Conservation (phyloP, 1,140 invertebrate genomes). For the Drosophila fuyamai region DNA sequence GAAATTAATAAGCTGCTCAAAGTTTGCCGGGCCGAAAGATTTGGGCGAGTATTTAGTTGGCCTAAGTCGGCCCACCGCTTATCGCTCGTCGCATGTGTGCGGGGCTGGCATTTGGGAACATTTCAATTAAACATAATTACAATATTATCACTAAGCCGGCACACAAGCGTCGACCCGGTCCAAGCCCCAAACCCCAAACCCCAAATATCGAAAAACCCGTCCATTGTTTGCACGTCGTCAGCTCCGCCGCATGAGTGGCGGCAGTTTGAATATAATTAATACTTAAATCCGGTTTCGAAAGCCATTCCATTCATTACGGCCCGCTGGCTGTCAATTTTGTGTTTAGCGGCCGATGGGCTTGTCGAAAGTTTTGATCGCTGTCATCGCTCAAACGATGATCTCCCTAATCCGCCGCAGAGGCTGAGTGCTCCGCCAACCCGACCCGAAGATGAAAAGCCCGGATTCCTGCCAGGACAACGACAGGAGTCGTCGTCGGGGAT, state of each 20-base stretch:
- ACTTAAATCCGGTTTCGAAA: conserved; percentile 62
- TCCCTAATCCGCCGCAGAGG: not conserved
- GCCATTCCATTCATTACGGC: conserved; percentile 44
- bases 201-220: conserved; percentile 1
- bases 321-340: conserved; percentile 19
- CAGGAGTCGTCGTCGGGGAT: too few species aligned
- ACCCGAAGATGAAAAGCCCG: not conserved
- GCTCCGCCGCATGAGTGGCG: conserved; percentile 51
- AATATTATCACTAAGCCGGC: conserved; percentile 51
- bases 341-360: not conserved
- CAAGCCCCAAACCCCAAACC: not conserved
- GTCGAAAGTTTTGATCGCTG: conserved; percentile 13
- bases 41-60: conserved; percentile 19
- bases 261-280: conserved; percentile 75
- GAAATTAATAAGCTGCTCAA: conserved; percentile 73
- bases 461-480: not conserved
- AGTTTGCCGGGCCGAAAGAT: conserved; percentile 42
- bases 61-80: not conserved
- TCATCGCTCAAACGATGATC: conserved; percentile 10
- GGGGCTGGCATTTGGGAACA: conserved; percentile 45
- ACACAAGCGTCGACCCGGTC: not conserved
- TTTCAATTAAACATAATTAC: conserved; percentile 73
- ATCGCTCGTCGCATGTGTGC: conserved; percentile 16
- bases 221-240: conserved; percentile 39
- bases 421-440: not conserved